These are phyloP conservation scores for Maniola jurtina DNA, from an alignment of 1,140 invertebrate genomes.

Conservation along the genomic window DNA sequence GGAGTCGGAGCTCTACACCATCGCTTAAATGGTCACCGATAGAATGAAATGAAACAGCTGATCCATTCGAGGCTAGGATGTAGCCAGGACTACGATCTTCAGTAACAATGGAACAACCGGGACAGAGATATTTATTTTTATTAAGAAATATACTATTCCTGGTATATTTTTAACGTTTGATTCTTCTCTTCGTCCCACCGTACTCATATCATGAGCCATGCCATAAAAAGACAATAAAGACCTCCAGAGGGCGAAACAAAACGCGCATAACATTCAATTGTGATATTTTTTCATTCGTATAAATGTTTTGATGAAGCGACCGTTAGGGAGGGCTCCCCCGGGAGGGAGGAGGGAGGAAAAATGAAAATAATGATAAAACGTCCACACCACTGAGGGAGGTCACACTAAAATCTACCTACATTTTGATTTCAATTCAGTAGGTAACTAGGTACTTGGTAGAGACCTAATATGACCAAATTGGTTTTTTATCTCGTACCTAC, in stretches of 20 bases:
- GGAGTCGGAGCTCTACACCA: too few species aligned
- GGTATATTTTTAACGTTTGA: background rate
- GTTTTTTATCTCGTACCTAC: too few species aligned
- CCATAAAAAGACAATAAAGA: conserved; percentile 26
- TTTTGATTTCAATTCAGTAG: too few species aligned
- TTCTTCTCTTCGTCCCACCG: background rate
- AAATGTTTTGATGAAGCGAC: conserved; percentile 61
- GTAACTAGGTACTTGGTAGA: too few species aligned
- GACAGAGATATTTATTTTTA: too few species aligned
- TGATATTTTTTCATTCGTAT: conserved; percentile 48
- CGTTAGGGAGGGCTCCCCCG: conserved; percentile 33
- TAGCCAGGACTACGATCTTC: too few species aligned
- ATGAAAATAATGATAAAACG: conserved; percentile 64
- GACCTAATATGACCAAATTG: too few species aligned
- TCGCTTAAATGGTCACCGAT: too few species aligned
- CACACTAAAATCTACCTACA: background rate
- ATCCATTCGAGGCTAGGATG: too few species aligned
- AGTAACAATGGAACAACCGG: too few species aligned
- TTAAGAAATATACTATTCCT: too few species aligned
- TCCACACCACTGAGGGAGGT: conserved; percentile 38
- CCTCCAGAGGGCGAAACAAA: conserved; percentile 24
- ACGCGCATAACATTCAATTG: conserved; percentile 33
- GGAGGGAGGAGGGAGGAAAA: conserved; percentile 33
- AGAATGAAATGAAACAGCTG: too few species aligned
- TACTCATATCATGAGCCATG: background rate